A percentile compares a stretch with the other conserved stretches of the same genome.
These are phyloP conservation scores for Thera obeliscata DNA, from an alignment of 2,888 invertebrate species.

Conservation along the genomic window DNA sequence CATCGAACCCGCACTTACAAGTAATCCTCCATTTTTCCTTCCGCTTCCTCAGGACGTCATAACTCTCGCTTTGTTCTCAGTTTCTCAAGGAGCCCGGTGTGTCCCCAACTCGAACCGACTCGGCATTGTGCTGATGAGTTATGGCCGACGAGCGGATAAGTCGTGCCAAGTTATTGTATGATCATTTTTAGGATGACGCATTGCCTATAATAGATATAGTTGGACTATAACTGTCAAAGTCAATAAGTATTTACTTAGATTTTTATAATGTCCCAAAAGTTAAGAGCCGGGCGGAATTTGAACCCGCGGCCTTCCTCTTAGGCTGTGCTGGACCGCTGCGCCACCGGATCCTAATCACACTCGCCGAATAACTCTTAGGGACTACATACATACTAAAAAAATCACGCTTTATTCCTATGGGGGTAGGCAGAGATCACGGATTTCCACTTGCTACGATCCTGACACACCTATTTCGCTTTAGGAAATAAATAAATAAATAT, in stretches of 20 bases:
- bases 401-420: no score
- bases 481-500: no score
- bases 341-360: no score
- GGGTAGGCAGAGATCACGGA: no score
- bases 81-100: constrained; percentile 46
- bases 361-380: no score
- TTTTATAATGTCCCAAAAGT: no score
- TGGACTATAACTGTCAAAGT: neutral
- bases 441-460: no score
- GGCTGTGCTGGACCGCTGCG: no score
- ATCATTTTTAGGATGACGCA: constrained; percentile 23
- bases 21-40: constrained; percentile 58
- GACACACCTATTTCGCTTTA: no score
- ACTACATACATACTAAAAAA: no score
- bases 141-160: constrained; percentile 62
- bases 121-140: constrained; percentile 63
- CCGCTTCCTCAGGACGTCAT: constrained; percentile 64
- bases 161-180: constrained; percentile 28
- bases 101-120: constrained; percentile 40
- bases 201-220: neutral
- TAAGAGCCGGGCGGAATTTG: no score
- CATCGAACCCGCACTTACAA: constrained; percentile 37
- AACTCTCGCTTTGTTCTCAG: constrained; percentile 69
- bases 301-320: no score
- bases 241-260: neutral